phyloP scores from a whole-genome alignment of 2,888 invertebrate genomes.

The Didymodactylos carnosus region DNA sequence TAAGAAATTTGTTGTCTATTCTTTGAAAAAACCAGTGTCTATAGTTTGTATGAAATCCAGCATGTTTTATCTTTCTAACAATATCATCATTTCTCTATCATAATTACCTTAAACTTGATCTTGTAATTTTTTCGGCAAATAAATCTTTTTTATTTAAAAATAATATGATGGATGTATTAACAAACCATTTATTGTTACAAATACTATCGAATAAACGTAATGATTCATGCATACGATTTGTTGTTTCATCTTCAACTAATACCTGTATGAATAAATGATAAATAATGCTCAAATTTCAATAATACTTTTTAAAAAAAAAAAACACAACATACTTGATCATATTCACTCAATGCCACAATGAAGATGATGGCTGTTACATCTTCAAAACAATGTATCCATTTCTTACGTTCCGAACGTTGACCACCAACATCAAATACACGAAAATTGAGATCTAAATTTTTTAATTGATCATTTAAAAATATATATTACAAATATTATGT shows the following conservation, averaged over 20 bases:
- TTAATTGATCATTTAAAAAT: neutral
- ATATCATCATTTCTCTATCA: too few relatives aligned
- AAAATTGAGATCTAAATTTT: conserved; percentile 20
- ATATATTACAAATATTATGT: neutral
- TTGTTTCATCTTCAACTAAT: conserved; percentile 15
- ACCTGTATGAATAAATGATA: neutral
- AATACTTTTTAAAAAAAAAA: neutral
- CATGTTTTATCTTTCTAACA: too few relatives aligned
- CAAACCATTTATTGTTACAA: conserved; percentile 99
- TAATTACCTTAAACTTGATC: conserved; percentile 68
- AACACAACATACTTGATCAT: conserved; percentile 63
- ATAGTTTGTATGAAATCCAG: too few relatives aligned
- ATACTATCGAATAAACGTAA: conserved; percentile 97
- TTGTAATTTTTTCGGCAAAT: conserved; percentile 98
- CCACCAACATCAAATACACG: conserved; percentile 98
- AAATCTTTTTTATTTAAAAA: conserved; percentile 99
- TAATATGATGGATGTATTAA: conserved; percentile 95
- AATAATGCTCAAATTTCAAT: neutral
- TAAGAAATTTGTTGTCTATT: too few relatives aligned
- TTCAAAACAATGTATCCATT: conserved; percentile 98
- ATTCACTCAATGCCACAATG: conserved; percentile 99
- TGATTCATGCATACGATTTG: conserved; percentile 95
- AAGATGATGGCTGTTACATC: conserved; percentile 99
- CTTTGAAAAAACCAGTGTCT: too few relatives aligned
- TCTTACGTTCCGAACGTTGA: conserved; percentile 71